Evolutionary conservation across 2,888 invertebrate species (phyloP).

Genomic region (Melitaea athalia): DNA sequence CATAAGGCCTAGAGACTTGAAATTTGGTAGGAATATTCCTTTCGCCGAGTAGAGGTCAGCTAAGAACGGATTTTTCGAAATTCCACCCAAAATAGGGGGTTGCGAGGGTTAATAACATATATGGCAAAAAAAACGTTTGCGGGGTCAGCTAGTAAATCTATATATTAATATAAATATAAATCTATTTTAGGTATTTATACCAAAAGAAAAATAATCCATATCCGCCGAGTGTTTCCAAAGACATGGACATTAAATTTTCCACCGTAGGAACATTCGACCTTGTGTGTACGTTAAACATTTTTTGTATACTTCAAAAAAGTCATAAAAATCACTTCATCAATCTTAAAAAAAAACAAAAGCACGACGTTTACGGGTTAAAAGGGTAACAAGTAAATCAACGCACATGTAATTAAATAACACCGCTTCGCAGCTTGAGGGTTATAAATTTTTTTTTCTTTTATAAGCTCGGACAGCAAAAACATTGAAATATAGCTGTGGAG

Average conservation of each 20-base stretch:
- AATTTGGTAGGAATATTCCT: too few species aligned
- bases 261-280: background rate
- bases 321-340: background rate
- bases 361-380: background rate
- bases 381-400: constrained; percentile 10
- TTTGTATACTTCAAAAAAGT: background rate
- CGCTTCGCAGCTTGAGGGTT: background rate
- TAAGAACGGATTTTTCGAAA: too few species aligned
- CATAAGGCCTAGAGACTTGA: too few species aligned
- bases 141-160: too few species aligned
- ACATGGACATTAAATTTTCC: background rate
- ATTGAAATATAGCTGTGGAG: constrained; percentile 23
- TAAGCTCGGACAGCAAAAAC: constrained; percentile 25
- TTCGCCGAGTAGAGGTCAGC: too few species aligned
- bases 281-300: background rate
- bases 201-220: too few species aligned
- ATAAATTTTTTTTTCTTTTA: constrained; percentile 12
- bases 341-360: background rate
- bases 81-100: too few species aligned
- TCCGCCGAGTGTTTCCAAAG: too few species aligned
- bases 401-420: constrained; percentile 5
- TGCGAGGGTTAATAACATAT: too few species aligned
- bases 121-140: too few species aligned
- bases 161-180: too few species aligned
- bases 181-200: too few species aligned